Percentiles rank a stretch among this genome's conserved stretches.
phyloP scores from a whole-genome alignment of 2,113 vertebrate species.

The Smithornis capensis region DNA sequence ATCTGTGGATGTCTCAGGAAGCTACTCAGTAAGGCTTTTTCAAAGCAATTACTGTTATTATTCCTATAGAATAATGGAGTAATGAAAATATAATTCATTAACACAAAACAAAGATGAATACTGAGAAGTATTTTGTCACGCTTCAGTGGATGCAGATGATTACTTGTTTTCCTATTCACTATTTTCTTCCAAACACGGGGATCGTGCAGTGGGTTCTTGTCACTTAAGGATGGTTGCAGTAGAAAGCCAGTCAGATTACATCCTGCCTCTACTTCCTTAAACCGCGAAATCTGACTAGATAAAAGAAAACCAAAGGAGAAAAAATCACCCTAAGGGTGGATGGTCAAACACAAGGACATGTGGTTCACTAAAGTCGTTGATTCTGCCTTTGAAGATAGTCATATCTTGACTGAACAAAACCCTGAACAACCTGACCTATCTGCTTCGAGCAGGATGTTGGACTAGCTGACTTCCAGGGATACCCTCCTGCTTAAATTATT shows the following conservation, averaged over 20 bases:
- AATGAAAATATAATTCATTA: neutral
- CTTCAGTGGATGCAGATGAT: neutral
- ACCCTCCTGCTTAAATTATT: neutral
- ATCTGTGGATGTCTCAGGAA: neutral
- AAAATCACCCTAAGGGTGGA: neutral
- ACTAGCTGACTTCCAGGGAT: neutral
- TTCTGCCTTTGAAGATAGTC: neutral
- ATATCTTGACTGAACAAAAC: neutral
- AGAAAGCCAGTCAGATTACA: neutral
- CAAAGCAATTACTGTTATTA: neutral
- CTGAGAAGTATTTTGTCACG: neutral
- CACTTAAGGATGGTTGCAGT: rapidly evolving
- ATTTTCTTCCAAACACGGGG: neutral
- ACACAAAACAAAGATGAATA: neutral
- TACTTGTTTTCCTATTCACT: neutral
- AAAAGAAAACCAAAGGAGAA: neutral
- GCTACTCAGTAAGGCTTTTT: rapidly evolving
- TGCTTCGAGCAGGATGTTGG: neutral
- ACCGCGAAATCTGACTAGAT: neutral
- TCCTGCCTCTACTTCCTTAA: neutral
- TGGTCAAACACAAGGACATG: neutral
- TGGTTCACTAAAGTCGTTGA: neutral
- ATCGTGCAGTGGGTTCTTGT: neutral
- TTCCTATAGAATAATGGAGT: neutral
- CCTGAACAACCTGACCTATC: neutral